Conservation (phyloP, 2,888 invertebrate species). For the Aphodius granarius region DNA sequence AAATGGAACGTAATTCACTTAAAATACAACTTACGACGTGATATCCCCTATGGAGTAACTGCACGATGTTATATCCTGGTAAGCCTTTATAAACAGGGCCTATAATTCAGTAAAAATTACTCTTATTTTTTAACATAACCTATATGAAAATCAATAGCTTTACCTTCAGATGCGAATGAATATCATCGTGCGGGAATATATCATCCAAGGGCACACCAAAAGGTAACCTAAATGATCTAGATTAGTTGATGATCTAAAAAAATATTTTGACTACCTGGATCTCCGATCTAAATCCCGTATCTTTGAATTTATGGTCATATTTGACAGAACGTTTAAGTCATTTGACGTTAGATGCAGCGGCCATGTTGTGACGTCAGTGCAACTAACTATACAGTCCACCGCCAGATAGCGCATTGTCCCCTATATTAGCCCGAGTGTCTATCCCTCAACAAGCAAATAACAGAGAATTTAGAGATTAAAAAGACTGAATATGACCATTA, state of each 20-base stretch:
- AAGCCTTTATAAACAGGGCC: slow-evolving; percentile 20
- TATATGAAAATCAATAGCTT: neutral
- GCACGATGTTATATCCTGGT: slow-evolving; percentile 19
- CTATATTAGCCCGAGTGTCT: too few relatives aligned
- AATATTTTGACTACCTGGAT: neutral
- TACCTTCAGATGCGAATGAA: slow-evolving; percentile 25
- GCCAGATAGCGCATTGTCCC: neutral
- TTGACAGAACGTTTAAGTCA: neutral
- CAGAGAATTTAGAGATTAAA: too few relatives aligned
- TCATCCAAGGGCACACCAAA: slow-evolving; percentile 28
- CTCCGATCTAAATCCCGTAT: neutral
- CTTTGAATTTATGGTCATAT: neutral
- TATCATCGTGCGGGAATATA: slow-evolving; percentile 21
- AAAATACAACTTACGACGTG: slow-evolving; percentile 14
- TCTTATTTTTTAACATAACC: slow-evolving; percentile 10
- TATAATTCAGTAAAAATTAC: slow-evolving; percentile 18
- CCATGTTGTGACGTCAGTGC: neutral
- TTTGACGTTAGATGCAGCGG: neutral
- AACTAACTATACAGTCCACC: neutral
- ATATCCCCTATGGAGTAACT: slow-evolving; percentile 18
- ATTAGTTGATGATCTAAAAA: neutral
- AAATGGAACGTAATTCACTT: neutral
- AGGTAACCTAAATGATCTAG: slow-evolving; percentile 19
- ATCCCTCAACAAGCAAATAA: too few relatives aligned
- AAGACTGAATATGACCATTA: too few relatives aligned